phyloP scores from a whole-genome alignment of 2,888 invertebrate genomes.

The Mylabris sibirica region DNA sequence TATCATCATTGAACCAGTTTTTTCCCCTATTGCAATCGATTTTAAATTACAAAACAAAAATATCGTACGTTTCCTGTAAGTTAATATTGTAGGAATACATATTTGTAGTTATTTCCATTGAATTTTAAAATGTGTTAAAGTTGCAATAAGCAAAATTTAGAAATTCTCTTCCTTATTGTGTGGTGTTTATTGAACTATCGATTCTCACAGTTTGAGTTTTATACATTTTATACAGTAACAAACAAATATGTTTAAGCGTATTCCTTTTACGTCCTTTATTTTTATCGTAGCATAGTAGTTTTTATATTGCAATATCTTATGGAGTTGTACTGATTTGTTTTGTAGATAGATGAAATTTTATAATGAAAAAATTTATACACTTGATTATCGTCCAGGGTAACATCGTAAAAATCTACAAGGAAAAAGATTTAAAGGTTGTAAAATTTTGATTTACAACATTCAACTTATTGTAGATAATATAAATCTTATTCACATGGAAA shows the following conservation, averaged over 20 bases:
- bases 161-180: neutral
- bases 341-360: neutral
- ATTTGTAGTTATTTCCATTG: neutral
- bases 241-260: neutral
- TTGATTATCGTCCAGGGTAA: constrained; percentile 21
- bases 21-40: neutral
- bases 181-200: constrained; percentile 3
- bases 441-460: constrained; percentile 25
- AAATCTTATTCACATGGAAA: constrained; percentile 4
- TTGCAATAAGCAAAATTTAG: neutral
- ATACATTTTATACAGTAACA: neutral
- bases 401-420: constrained; percentile 24
- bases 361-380: constrained; percentile 17
- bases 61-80: neutral
- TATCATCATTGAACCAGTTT: constrained; percentile 3
- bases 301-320: neutral
- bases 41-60: neutral
- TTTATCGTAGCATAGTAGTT: neutral
- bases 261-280: neutral
- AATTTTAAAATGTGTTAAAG: neutral
- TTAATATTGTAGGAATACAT: neutral
- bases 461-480: neutral
- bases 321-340: neutral
- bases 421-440: constrained; percentile 25
- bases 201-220: neutral